These are phyloP conservation scores for Cecidostiba fungosa DNA, from an alignment of 2,888 invertebrate genomes.

Conservation along the genomic window DNA sequence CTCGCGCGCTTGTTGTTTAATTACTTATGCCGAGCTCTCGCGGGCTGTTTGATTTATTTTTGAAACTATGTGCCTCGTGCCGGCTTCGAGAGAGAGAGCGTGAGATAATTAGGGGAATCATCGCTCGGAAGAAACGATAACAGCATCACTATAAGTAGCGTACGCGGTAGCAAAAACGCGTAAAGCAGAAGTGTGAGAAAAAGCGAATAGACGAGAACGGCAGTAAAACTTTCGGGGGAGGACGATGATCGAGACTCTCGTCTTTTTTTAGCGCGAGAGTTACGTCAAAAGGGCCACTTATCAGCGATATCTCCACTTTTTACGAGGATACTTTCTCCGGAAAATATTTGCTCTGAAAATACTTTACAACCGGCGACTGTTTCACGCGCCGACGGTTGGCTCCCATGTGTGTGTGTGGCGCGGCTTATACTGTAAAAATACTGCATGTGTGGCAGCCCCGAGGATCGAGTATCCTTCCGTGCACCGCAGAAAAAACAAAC, in stretches of 20 bases:
- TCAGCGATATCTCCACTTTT: conserved; percentile 64
- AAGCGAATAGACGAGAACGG: conserved; percentile 8
- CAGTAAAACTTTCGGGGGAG: conserved; percentile 38
- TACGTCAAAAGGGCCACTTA: conserved; percentile 65
- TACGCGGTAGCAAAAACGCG: conserved; percentile 23
- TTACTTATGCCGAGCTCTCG: background rate
- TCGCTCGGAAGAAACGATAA: conserved; percentile 34
- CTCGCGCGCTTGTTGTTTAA: background rate
- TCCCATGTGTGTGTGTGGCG: conserved; percentile 7
- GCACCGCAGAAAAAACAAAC: conserved; percentile 44
- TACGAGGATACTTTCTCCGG: conserved; percentile 64
- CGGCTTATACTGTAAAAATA: conserved; percentile 53
- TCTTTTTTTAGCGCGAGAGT: conserved; percentile 36
- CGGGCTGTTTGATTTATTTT: conserved; percentile 6
- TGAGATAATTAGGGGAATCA: conserved; percentile 37
- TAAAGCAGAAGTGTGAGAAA: conserved; percentile 57
- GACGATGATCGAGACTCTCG: conserved; percentile 28
- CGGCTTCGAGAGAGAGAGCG: background rate
- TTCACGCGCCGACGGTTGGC: background rate
- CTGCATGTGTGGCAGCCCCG: conserved; percentile 50
- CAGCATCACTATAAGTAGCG: background rate
- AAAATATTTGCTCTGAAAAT: conserved; percentile 65
- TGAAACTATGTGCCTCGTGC: background rate
- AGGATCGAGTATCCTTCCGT: conserved; percentile 52
- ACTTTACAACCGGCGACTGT: conserved; percentile 49